Conservation (phyloP, 2,113 vertebrate species). For the Mormoops blainvillei region DNA sequence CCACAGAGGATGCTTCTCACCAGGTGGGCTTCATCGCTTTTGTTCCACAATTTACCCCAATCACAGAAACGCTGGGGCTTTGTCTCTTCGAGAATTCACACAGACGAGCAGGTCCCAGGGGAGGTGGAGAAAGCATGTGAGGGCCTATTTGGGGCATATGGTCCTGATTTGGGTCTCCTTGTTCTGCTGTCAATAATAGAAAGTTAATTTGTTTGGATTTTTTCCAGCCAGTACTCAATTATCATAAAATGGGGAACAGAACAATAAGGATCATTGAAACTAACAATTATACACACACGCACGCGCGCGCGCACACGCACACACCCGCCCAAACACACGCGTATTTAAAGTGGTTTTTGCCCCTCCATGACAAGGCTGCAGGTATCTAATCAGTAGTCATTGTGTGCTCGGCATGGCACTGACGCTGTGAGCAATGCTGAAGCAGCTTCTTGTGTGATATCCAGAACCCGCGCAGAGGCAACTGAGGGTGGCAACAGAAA, state of each 20-base stretch:
- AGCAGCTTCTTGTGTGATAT: neutral
- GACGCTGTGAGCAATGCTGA: neutral
- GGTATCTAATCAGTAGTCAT: neutral
- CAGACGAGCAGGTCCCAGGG: neutral
- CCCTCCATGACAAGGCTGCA: neutral
- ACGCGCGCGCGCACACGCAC: no score
- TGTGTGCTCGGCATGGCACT: rapidly evolving
- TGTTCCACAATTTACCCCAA: neutral
- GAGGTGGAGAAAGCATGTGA: neutral
- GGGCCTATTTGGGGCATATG: neutral
- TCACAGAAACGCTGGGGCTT: neutral
- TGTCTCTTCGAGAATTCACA: neutral
- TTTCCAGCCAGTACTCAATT: neutral
- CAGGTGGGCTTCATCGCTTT: neutral
- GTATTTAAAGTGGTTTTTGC: neutral
- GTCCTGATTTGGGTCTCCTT: slow-evolving; percentile 22
- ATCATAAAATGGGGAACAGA: slow-evolving; percentile 11
- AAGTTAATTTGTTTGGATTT: slow-evolving; percentile 34
- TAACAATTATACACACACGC: neutral
- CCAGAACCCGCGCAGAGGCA: neutral
- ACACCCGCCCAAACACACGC: no score
- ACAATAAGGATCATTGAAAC: neutral
- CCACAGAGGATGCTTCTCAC: neutral
- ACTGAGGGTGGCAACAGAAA: neutral
- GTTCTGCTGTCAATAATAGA: slow-evolving; percentile 29